phyloP scores from a whole-genome alignment of 2,888 invertebrate genomes.

The Eupithecia insigniata region DNA sequence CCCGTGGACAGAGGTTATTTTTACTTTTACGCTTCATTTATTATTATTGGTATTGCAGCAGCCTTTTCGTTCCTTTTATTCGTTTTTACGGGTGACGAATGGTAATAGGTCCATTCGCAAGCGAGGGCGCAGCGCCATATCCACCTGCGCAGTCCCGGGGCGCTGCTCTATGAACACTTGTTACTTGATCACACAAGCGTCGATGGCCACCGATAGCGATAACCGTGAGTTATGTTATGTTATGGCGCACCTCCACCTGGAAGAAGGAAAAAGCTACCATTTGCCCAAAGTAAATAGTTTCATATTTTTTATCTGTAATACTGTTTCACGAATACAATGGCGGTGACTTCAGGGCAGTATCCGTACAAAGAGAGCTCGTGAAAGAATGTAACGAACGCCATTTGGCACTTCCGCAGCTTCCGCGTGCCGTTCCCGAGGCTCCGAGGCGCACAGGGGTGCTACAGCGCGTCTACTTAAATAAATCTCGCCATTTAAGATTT shows the following conservation, averaged over 20 bases:
- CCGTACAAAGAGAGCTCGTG: neutral
- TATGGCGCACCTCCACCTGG: no score
- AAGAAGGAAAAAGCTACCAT: no score
- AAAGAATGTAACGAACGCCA: slow-evolving; percentile 13
- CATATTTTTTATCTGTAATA: neutral
- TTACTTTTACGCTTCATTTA: neutral
- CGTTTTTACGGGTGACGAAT: neutral
- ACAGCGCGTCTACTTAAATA: slow-evolving; percentile 57
- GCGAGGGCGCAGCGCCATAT: neutral
- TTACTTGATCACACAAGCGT: slow-evolving; percentile 11
- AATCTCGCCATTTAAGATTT: slow-evolving; percentile 63
- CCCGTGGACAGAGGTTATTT: neutral
- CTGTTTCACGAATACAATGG: neutral
- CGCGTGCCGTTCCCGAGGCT: neutral
- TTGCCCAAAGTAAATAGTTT: slow-evolving; percentile 5
- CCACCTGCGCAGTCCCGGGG: neutral
- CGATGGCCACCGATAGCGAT: neutral
- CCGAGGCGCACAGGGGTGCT: slow-evolving; percentile 25
- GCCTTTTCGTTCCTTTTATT: neutral
- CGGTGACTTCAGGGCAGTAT: neutral
- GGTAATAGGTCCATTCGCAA: neutral
- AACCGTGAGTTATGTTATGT: neutral
- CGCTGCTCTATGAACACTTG: slow-evolving; percentile 12
- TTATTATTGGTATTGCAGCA: neutral
- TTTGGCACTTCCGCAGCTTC: slow-evolving; percentile 14